A percentile compares a stretch with the other conserved stretches of the same genome.
Conservation (phyloP, 1,140 invertebrate genomes). For the Paraescarpia echinospica region DNA sequence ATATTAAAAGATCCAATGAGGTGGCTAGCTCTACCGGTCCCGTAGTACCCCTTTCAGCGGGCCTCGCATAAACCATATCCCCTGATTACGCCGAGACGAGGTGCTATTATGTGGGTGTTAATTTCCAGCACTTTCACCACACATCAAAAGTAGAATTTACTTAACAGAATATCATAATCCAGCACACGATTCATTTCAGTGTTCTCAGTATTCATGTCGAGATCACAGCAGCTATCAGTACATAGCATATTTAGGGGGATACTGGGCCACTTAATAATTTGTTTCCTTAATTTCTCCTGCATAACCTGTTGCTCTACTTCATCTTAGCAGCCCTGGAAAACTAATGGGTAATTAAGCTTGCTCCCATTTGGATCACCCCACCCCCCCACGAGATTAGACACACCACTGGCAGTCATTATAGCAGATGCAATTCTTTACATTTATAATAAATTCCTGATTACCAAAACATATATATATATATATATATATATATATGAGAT, state of each 20-base stretch:
- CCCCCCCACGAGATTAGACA: no score
- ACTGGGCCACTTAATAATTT: no score
- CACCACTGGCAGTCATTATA: no score
- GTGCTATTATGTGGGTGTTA: neutral
- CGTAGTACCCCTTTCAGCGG: neutral
- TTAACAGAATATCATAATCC: neutral
- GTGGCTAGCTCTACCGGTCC: neutral
- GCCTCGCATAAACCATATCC: neutral
- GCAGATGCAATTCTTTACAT: neutral
- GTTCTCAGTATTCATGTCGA: neutral
- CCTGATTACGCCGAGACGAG: neutral
- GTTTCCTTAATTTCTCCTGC: no score
- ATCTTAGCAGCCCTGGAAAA: no score
- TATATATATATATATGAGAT: neutral
- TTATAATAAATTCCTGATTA: neutral
- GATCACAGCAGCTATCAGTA: neutral
- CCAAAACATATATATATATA: neutral
- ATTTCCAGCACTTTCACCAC: neutral
- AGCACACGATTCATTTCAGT: neutral
- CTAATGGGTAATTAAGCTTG: no score
- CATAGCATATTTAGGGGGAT: no score
- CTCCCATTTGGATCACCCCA: no score
- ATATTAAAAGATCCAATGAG: slow-evolving; percentile 1
- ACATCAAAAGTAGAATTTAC: neutral
- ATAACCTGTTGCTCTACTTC: no score